phyloP scores from a whole-genome alignment of 2,113 vertebrate species.

The Coreoperca whiteheadi region DNA sequence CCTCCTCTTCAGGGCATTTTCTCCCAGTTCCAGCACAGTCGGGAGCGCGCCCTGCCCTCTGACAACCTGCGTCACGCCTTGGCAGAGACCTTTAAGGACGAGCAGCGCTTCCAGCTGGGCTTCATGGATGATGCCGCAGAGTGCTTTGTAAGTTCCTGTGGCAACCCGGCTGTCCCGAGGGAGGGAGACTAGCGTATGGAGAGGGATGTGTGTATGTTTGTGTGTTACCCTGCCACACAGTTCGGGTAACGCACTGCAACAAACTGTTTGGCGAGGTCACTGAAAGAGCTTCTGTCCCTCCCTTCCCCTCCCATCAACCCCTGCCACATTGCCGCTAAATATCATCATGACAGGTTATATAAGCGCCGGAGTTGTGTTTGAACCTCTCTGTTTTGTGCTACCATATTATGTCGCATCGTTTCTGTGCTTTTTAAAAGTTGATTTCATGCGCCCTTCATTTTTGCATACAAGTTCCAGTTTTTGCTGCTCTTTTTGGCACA shows the following conservation, averaged over 20 bases:
- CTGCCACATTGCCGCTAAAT: constrained; percentile 67
- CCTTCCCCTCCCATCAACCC: constrained; percentile 62
- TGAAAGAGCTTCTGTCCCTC: constrained; percentile 71
- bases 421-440: constrained; percentile 19
- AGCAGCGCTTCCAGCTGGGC: constrained; percentile 97
- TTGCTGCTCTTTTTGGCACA: constrained; percentile 10
- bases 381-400: constrained; percentile 38
- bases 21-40: constrained; percentile 94
- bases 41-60: constrained; percentile 95
- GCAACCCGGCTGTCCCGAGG: constrained; percentile 48
- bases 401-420: constrained; percentile 26
- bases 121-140: constrained; percentile 99
- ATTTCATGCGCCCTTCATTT: constrained; percentile 23
- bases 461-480: background rate
- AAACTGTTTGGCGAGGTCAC: constrained; percentile 79
- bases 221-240: constrained; percentile 35
- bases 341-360: constrained; percentile 77
- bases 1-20: constrained; percentile 89
- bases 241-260: constrained; percentile 49
- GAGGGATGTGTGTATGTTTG: constrained; percentile 33
- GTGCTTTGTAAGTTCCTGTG: constrained; percentile 92
- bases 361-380: constrained; percentile 54
- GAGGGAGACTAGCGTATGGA: background rate
- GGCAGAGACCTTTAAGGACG: constrained; percentile 97
- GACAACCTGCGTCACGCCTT: constrained; percentile 95